phyloP scores from a whole-genome alignment of 2,888 invertebrate genomes.

The Oscheius sp. region DNA sequence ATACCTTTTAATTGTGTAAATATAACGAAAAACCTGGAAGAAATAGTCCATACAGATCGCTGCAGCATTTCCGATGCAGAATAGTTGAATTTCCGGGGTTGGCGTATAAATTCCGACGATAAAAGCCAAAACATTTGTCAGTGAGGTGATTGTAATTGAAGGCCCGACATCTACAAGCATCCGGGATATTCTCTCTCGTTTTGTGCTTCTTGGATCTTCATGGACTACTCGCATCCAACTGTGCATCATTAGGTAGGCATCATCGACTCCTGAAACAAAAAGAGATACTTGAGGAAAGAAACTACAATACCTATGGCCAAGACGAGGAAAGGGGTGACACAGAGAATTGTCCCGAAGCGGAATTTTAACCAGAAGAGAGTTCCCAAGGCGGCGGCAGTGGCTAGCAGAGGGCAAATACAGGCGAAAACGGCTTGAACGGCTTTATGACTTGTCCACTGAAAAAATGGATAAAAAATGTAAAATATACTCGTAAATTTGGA shows the following conservation, averaged over 20 bases:
- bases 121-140: conserved; percentile 80
- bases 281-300: background rate
- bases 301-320: conserved; percentile 60
- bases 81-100: conserved; percentile 91
- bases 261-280: conserved; percentile 66
- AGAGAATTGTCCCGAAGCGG: conserved; percentile 69
- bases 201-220: conserved; percentile 45
- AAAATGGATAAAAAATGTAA: too few relatives aligned
- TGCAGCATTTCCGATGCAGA: conserved; percentile 92
- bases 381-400: conserved; percentile 67
- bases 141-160: conserved; percentile 91
- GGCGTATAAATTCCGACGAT: conserved; percentile 88
- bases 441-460: conserved; percentile 21
- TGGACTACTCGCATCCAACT: conserved; percentile 60
- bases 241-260: conserved; percentile 69
- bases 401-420: conserved; percentile 66
- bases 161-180: conserved; percentile 91
- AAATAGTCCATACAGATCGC: conserved; percentile 89
- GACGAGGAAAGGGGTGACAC: conserved; percentile 70
- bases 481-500: too few relatives aligned
- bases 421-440: conserved; percentile 51
- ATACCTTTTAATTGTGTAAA: background rate
- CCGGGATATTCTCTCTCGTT: conserved; percentile 51
- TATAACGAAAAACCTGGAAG: conserved; percentile 79
- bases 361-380: conserved; percentile 67